Evolutionary conservation across 1,140 invertebrate species (phyloP), one percentile per base, ranked within the genome.

Genomic region (Halesus radiatus): DNA sequence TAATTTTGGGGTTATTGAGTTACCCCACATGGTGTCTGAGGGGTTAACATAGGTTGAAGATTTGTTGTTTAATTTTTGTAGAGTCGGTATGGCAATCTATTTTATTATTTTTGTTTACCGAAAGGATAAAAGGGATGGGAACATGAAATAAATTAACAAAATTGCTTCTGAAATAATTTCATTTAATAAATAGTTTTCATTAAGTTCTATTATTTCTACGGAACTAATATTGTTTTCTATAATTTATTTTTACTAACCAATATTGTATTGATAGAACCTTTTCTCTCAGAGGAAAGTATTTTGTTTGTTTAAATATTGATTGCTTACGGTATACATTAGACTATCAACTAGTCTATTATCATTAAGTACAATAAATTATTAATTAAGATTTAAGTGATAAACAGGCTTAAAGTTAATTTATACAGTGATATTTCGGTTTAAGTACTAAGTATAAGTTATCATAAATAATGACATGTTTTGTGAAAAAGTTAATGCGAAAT

Each of bases 101-200:
- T 32, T 32, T 32, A 32, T 5, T 0, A 7, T 32, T 32, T 32
- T 32, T 32, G 0, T 32, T 3, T 32, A 6, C 4, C n/a, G n/a
- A n/a, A n/a, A n/a, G n/a, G n/a, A n/a, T n/a, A n/a, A n/a, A n/a
- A n/a, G n/a, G n/a, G n/a, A n/a, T n/a, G n/a, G 20, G 56, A 23
- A 23, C 15, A 37, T 37, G 37, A 75, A 76, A 76, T 53, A 72
- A 72, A 76, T 50, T 1, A 62, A 16, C 37, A 13, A 45, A 13
- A 45, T 6, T 32, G 37, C 32, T 56, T 78, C 58, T 83, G 73
- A 78, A 83, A 80, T 83, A 83, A 80, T 75, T 80, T 83, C 79
- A 83, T 83, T 83, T 83, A 83, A 83, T 83, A 83, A 83, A 83
- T 83, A 83, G 75, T 83, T 62, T 83, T 83, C 78, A 83, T 80